Conservation (phyloP, 2,888 invertebrate genomes). For the Callimorpha dominula region DNA sequence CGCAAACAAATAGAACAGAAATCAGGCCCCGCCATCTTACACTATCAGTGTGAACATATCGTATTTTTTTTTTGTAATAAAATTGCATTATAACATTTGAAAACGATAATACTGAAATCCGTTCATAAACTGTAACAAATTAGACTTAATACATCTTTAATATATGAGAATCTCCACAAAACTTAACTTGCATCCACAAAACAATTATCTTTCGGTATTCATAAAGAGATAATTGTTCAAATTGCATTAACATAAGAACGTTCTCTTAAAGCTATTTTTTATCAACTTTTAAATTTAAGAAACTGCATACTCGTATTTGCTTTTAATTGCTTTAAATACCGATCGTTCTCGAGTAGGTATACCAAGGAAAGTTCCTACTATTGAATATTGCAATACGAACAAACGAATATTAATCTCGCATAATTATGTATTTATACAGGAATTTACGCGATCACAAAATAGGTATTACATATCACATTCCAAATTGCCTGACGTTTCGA, state of each 20-base stretch:
- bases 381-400: background rate
- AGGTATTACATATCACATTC: no score
- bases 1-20: no score
- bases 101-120: background rate
- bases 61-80: no score
- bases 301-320: conserved; percentile 15
- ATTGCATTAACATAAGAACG: conserved; percentile 34
- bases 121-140: no score
- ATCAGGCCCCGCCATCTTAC: no score
- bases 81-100: no score
- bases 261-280: conserved; percentile 24
- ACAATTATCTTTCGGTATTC: conserved; percentile 27
- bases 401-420: background rate
- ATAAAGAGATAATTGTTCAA: conserved; percentile 40
- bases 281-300: conserved; percentile 17
- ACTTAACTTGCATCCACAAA: conserved; percentile 26
- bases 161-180: conserved; percentile 31
- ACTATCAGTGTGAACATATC: no score
- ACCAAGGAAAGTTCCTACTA: background rate
- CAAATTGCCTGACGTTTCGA: no score
- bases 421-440: no score
- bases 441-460: no score
- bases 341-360: conserved; percentile 3
- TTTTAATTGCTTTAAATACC: conserved; percentile 6
- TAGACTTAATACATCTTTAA: conserved; percentile 5